phyloP scores from a whole-genome alignment of 2,797 vertebrate genomes.

The Anisognathus igniventris region DNA sequence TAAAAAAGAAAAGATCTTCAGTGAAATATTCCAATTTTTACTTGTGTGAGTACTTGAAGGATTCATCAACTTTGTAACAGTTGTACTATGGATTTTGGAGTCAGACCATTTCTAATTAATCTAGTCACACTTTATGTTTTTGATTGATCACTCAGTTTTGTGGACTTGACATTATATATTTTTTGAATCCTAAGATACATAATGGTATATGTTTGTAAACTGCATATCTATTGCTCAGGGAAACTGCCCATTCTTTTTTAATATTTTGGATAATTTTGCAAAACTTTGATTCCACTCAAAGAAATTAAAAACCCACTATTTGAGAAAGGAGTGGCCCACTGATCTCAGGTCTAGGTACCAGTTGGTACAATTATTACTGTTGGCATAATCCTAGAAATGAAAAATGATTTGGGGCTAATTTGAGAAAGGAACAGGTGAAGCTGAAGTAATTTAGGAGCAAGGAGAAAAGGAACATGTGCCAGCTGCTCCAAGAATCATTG shows the following conservation, averaged over 20 bases:
- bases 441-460: slow-evolving; percentile 55
- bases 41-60: background rate
- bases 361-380: slow-evolving; percentile 32
- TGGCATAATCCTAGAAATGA: slow-evolving; percentile 27
- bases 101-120: background rate
- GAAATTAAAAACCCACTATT: background rate
- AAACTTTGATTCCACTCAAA: background rate
- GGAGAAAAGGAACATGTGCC: slow-evolving; percentile 39
- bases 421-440: slow-evolving; percentile 64
- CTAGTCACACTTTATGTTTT: background rate
- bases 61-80: background rate
- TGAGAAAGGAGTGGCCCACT: background rate
- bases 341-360: background rate
- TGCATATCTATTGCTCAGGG: background rate
- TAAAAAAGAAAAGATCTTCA: background rate
- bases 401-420: slow-evolving; percentile 54
- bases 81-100: background rate
- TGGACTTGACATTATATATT: background rate
- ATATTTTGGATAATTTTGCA: background rate
- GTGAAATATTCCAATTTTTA: background rate
- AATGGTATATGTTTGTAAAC: background rate
- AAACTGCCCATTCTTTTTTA: background rate
- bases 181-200: background rate
- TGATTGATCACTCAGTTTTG: background rate
- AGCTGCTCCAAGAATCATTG: slow-evolving; percentile 24